Base-by-base conservation (phyloP, 2,113 vertebrate genomes). In the Mola mola region DNA sequence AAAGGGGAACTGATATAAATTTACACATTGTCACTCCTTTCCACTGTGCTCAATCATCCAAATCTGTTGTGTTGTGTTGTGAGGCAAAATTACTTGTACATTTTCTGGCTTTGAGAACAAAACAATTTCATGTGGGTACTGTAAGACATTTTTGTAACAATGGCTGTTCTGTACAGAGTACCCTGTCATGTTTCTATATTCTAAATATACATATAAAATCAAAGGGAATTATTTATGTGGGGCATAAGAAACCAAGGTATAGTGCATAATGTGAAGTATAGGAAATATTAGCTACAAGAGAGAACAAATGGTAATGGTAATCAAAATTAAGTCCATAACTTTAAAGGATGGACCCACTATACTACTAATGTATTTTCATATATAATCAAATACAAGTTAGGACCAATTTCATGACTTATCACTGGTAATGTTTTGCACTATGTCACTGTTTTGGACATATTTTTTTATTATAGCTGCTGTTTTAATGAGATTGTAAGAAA, bases 401-500 rank as follows among this genome's bases (percentile, higher is more conserved):
- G 17, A 43, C 25, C 8, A 11, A 37, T 21, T 49, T 72, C 13
- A 44, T 53, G 28, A 75, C 41, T n/a, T n/a, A n/a, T 49, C 24
- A 47, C 56, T 33, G 46, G 61, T 64, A 6, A 38, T 48, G 60
- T 42, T 28, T 51, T 41, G 31, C 1, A 2, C 34, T 34, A 26
- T 69, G 37, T 63, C 47, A 50, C 10, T 46, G 42, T 78, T 64
- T 42, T 19, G 2, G 16, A 51, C 13, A 1, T 19, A 28, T 59
- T 55, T n/a, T 19, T 47, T 86, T 57, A 65, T 58, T 61, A 38
- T 41, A 16, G 51, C 22, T 21, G 51, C 38, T 55, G 33, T 74
- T 79, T 55, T 79, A 85, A 82, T 76, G 49, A 76, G 72, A 63
- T 51, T 24, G 50, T 47, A 43, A 66, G 50, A 66, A 70, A 66